Evolutionary conservation across 2,888 invertebrate species (phyloP), one percentile per base, ranked within the genome.

Genomic region (Hemithea aestivaria): DNA sequence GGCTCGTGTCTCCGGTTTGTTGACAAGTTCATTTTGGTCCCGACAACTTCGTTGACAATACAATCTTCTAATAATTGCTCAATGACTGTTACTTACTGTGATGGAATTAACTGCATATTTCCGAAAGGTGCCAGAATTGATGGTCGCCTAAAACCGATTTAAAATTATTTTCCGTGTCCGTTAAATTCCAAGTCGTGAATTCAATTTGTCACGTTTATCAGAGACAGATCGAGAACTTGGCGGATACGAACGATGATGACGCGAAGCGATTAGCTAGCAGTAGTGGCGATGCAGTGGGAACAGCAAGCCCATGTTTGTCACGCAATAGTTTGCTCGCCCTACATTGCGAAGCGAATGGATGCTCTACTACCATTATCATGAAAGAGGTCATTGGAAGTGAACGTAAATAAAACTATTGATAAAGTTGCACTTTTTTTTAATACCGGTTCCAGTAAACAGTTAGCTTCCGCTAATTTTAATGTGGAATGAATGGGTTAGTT

Each of bases 391-490:
- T 53, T 56, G 53, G 39, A 53, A 53, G 43, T 40, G 39, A 44
- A 44, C 37, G 42, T 39, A 36, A 40, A 49, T 32, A 40, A 29
- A 48, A 45, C 27, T 37, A 41, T 52, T 33, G 41, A 56, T 48
- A 39, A 40, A 42, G 45, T 54, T 51, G 48, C 48, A 48, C 37
- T 49, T 47, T 46, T 52, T 43, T 44, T 43, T n/a, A n/a, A 34
- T 36, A 37, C 20, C 7, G 50, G 25, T 33, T 31, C 21, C 42
- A 47, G 48, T 53, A 57, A 54, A 69, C 63, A 57, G 66, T 66
- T 60, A 64, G 61, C 67, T 64, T 69, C 68, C 69, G 68, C 56
- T 58, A 47, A 57, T 61, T 66, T 63, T 63, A 63, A 60, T 71
- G 58, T 63, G 61, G 58, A 67, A 69, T 71, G 64, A 62, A 63